Evolutionary conservation across 2,888 invertebrate genomes (phyloP), one percentile per base, ranked within the genome.

Genomic region (Eupelmus urozonus): DNA sequence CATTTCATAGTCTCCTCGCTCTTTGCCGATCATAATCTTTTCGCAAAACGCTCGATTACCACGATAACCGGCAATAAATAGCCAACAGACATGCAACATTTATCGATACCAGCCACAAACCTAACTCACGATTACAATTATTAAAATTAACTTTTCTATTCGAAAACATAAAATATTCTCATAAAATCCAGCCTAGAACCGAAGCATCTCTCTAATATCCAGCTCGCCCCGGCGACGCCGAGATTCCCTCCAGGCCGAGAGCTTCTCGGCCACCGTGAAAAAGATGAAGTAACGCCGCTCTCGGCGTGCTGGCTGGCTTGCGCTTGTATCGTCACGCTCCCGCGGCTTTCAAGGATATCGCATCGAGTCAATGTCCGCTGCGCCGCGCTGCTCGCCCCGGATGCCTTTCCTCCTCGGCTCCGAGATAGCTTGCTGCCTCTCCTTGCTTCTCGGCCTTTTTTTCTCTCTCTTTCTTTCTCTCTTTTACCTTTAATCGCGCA

Each of bases 261-360:
- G 45, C 45, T 45, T 16, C 13, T 3, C 25, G 18, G 27, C 60
- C n/a, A 71, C 13, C 65, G 65, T 71, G 71, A 76, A 66, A 71
- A 77, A 72, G 76, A 78, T 73, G 70, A 80, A 75, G 69, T 63
- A 78, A 81, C 73, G 71, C 59, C 59, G 78, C n/a, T n/a, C n/a
- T n/a, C n/a, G n/a, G n/a, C n/a, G n/a, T n/a, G n/a, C n/a, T n/a
- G n/a, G n/a, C n/a, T n/a, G n/a, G n/a, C n/a, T n/a, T n/a, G n/a
- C n/a, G n/a, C n/a, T n/a, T 75, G 77, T 66, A 80, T 84, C 84
- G 87, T 87, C 83, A 86, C 84, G 88, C 85, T 85, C 84, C 84
- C 84, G 78, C 85, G 84, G 81, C 83, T 87, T 86, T 87, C 87
- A 87, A 88, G 88, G 88, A 85, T 87, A 83, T 81, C 83, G 83